Conservation (phyloP, 2,888 invertebrate species). For the Nasonovia ribisnigri region DNA sequence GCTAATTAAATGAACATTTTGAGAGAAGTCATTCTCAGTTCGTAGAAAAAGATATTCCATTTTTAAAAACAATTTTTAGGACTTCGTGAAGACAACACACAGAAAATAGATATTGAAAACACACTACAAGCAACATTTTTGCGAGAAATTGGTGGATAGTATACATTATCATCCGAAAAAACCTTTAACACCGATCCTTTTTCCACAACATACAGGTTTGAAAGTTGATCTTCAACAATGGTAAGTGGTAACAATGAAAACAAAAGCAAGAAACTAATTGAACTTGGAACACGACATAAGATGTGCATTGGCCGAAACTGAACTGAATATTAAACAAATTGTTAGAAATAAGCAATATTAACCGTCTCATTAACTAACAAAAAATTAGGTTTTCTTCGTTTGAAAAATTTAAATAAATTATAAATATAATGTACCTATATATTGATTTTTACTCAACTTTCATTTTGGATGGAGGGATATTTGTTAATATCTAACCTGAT, state of each 20-base stretch:
- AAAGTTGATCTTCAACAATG: neutral
- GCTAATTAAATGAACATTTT: too few relatives aligned
- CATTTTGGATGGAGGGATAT: neutral
- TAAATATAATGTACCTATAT: neutral
- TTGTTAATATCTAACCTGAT: neutral
- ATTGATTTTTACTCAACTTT: neutral
- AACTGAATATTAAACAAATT: neutral
- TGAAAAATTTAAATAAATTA: neutral
- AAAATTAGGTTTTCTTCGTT: neutral
- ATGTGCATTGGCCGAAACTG: neutral
- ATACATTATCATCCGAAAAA: neutral
- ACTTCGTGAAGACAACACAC: slow-evolving; percentile 37
- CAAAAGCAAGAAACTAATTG: neutral
- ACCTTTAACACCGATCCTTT: neutral
- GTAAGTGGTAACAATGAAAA: neutral
- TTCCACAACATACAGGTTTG: neutral
- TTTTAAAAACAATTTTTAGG: slow-evolving; percentile 44
- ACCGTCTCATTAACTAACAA: neutral
- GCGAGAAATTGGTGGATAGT: neutral
- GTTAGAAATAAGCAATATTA: neutral
- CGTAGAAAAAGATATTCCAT: too few relatives aligned
- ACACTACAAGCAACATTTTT: neutral
- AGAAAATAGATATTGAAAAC: neutral
- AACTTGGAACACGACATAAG: neutral
- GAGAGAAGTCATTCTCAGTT: too few relatives aligned